Conservation (phyloP, 2,888 invertebrate genomes). For the Acrobeloides nanus region DNA sequence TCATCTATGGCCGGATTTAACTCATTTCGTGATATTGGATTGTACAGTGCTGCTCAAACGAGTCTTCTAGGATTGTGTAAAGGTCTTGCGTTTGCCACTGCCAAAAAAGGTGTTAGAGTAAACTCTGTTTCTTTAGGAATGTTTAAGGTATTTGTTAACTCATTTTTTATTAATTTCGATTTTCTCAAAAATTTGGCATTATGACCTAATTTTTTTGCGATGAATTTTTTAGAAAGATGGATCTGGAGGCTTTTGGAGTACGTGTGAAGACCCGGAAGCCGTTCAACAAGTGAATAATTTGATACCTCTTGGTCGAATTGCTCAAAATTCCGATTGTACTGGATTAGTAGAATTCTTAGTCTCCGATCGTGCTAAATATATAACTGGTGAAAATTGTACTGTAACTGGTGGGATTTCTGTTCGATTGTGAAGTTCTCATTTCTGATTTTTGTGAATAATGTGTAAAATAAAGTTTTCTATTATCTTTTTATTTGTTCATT, state of each 20-base stretch:
- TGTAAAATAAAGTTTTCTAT: neutral
- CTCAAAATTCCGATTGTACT: conserved; percentile 30
- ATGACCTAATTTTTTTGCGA: too few species aligned
- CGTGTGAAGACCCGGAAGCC: conserved; percentile 23
- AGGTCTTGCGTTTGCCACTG: conserved; percentile 13
- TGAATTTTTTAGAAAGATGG: conserved; percentile 23
- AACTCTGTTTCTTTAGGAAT: conserved; percentile 38
- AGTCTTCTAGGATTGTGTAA: conserved; percentile 31
- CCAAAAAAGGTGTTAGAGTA: conserved; percentile 28
- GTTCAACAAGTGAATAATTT: conserved; percentile 17
- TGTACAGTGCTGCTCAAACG: conserved; percentile 35
- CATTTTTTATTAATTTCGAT: neutral
- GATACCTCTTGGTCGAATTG: conserved; percentile 42
- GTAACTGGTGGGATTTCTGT: conserved; percentile 44
- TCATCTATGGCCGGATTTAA: conserved; percentile 31
- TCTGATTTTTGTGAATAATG: neutral
- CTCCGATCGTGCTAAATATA: conserved; percentile 34
- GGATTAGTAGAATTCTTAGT: conserved; percentile 37
- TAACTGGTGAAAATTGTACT: conserved; percentile 41
- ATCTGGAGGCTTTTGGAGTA: conserved; percentile 34
- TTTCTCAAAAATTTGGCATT: neutral
- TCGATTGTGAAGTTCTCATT: too few species aligned
- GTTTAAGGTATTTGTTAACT: conserved; percentile 18
- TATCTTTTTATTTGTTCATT: neutral
- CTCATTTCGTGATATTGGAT: conserved; percentile 39